Percentiles rank a stretch among this genome's conserved stretches.
Conservation (phyloP, 1,140 invertebrate species). For the Aradophagus sp. region DNA sequence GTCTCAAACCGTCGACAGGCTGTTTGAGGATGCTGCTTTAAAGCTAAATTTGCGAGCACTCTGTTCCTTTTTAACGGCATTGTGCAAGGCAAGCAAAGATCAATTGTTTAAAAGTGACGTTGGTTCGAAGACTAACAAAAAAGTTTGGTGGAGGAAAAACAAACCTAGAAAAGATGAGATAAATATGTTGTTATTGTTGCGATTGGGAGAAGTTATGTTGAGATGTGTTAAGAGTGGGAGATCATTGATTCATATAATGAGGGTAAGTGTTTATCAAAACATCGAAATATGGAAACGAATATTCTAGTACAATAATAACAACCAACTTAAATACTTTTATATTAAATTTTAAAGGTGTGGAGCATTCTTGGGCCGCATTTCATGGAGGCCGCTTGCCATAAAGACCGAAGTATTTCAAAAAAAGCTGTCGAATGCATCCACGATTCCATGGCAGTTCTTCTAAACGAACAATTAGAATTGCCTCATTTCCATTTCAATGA, state of each 20-base stretch:
- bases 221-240: slow-evolving; percentile 89
- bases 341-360: slow-evolving; percentile 82
- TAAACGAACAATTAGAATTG: slow-evolving; percentile 91
- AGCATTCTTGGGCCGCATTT: slow-evolving; percentile 92
- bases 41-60: slow-evolving; percentile 89
- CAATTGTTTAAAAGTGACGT: slow-evolving; percentile 80
- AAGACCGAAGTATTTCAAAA: slow-evolving; percentile 90
- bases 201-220: slow-evolving; percentile 90
- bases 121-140: slow-evolving; percentile 69
- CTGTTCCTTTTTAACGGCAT: slow-evolving; percentile 85
- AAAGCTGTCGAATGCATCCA: slow-evolving; percentile 95
- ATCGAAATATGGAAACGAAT: too few relatives aligned
- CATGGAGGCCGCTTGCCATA: slow-evolving; percentile 95
- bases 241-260: slow-evolving; percentile 92
- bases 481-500: slow-evolving; percentile 97
- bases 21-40: slow-evolving; percentile 89
- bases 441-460: slow-evolving; percentile 89
- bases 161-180: slow-evolving; percentile 76
- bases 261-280: slow-evolving; percentile 70
- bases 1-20: slow-evolving; percentile 88
- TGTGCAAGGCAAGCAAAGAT: slow-evolving; percentile 87
- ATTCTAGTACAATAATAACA: too few relatives aligned
- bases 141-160: slow-evolving; percentile 76
- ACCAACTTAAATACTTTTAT: too few relatives aligned
- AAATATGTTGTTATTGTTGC: slow-evolving; percentile 80